phyloP scores from a whole-genome alignment of 1,140 invertebrate genomes.

The Zaprionus kolodkinae region DNA sequence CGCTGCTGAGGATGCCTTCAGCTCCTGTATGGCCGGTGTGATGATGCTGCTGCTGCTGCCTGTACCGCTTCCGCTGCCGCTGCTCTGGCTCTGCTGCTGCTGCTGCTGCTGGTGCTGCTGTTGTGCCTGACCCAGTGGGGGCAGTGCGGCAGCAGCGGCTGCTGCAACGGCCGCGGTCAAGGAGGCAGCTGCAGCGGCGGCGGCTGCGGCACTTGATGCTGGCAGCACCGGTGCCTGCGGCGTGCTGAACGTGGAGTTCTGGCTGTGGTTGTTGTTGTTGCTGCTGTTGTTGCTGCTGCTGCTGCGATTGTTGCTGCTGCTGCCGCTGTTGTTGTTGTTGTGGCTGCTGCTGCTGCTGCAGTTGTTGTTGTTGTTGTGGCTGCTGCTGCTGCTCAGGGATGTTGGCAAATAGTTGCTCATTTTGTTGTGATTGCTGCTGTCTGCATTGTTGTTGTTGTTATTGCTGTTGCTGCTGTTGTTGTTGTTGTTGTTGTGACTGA shows the following conservation, averaged over 20 bases:
- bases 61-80: constrained; percentile 10
- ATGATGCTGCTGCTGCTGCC: constrained; percentile 26
- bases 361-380: constrained; percentile 52
- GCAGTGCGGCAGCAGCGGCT: constrained; percentile 59
- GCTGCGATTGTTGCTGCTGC: constrained; percentile 21
- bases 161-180: constrained; percentile 69
- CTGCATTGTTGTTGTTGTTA: constrained; percentile 53
- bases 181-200: constrained; percentile 56
- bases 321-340: constrained; percentile 39
- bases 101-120: constrained; percentile 21
- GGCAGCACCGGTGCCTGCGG: constrained; percentile 56
- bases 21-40: constrained; percentile 79
- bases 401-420: constrained; percentile 62
- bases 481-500: constrained; percentile 76
- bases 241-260: constrained; percentile 65
- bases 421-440: constrained; percentile 65
- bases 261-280: constrained; percentile 49
- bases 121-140: constrained; percentile 17
- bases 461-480: constrained; percentile 55
- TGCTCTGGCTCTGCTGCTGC: constrained; percentile 21
- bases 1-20: constrained; percentile 79
- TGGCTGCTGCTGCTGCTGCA: constrained; percentile 24
- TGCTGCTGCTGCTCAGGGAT: constrained; percentile 38
- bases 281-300: constrained; percentile 27
- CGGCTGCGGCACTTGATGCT: constrained; percentile 60